Base-by-base conservation (phyloP, 2,888 invertebrate species). In the Psylliodes chrysocephalus region DNA sequence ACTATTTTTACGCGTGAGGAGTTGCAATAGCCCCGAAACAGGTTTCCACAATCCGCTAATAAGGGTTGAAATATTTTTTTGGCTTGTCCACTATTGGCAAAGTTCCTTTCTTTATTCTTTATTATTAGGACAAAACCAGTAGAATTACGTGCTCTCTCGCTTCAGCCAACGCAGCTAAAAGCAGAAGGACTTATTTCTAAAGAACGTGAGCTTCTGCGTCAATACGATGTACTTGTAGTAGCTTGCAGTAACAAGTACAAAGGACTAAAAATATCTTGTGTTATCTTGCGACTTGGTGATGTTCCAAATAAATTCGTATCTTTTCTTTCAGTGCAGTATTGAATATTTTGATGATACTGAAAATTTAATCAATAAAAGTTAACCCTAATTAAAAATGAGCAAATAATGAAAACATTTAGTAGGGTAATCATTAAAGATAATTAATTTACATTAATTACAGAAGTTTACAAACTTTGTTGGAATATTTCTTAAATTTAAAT, bases 21-120 rank as follows among this genome's bases (percentile, higher is more conserved):
- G 64, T 61, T 67, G 64, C 69, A 71, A 52, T 67, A 65, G 63
- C 63, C 47, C 53, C 47, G 67, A 74, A 74, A 73, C 68, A 67
- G 72, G 73, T 74, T 73, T 74, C 28, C 59, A 60, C 64, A 60
- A 52, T 55, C 49, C 56, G 57, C 64, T 63, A 67, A 69, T 59
- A 62, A 68, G 68, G 70, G 70, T 67, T 64, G 64, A 54, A 62
- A n/a, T n/a, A n/a, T n/a, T 64, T 66, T 73, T 59, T 40, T 55
- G 52, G 38, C 46, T 38, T 35, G 60, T 53, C 47, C 49, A 53
- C 42, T 59, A 55, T 63, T 65, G 51, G 60, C 60, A 60, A 63
- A 35, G 22, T 46, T 54, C 61, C 25, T 47, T 59, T 59, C 40
- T 59, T 40, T 59, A 49, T 59, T 59, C 40, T 59, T 40, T 59